Conservation (phyloP, 2,797 vertebrate species). For the Anas bahamensis region DNA sequence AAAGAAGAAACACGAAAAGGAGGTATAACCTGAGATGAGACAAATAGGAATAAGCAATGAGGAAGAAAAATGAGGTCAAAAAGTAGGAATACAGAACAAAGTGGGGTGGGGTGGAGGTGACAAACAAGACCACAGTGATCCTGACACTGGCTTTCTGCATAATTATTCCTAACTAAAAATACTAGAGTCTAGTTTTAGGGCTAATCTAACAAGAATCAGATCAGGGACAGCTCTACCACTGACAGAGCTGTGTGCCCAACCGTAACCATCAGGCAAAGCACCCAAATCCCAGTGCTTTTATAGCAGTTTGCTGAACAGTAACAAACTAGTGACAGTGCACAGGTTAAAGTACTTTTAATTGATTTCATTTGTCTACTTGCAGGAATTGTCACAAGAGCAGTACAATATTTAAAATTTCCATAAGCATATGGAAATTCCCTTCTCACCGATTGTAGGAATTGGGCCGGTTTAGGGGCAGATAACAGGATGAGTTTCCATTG, state of each 20-base stretch:
- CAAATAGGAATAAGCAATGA: conserved; percentile 40
- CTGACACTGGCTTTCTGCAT: background rate
- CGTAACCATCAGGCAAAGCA: background rate
- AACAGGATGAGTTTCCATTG: background rate
- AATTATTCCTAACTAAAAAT: background rate
- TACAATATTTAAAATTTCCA: background rate
- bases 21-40: conserved; percentile 16
- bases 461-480: background rate
- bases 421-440: background rate
- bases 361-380: background rate
- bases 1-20: background rate
- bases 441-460: background rate
- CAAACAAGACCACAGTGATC: background rate
- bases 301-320: background rate
- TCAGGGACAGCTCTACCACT: background rate
- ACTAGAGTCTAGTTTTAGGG: background rate
- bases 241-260: background rate
- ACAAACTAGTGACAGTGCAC: rapidly evolving
- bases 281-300: background rate
- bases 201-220: background rate
- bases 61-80: conserved; percentile 54
- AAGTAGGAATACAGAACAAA: conserved; percentile 40
- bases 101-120: background rate
- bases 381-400: background rate
- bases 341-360: background rate